Conservation (phyloP, 1,140 invertebrate species). For the Radopholus similis region DNA sequence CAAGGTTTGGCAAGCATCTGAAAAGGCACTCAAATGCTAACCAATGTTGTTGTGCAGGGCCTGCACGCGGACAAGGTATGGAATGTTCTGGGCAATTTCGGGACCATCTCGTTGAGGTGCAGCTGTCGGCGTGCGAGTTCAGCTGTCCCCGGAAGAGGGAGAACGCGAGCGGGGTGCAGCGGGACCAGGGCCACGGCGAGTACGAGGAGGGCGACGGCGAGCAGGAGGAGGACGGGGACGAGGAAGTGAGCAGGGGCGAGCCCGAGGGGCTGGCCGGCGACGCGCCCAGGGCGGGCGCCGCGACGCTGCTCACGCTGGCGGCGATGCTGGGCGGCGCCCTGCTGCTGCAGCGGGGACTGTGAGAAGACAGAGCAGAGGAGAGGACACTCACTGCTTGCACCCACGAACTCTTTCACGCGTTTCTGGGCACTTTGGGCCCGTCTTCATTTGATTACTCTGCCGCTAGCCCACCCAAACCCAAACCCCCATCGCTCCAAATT, state of each 20-base stretch:
- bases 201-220: slow-evolving; percentile 3
- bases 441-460: no score
- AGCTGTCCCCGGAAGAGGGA: slow-evolving; percentile 34
- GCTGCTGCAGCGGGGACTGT: not conserved
- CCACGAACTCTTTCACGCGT: no score
- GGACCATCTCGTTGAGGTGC: not conserved
- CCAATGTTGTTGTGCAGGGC: slow-evolving; percentile 32
- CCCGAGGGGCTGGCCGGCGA: not conserved
- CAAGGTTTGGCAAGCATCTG: slow-evolving; percentile 28
- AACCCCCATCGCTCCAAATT: no score
- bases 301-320: not conserved
- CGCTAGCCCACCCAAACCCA: no score
- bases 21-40: not conserved
- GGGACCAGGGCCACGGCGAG: not conserved
- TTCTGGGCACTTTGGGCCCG: no score
- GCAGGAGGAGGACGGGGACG: slow-evolving; percentile 14
- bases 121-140: slow-evolving; percentile 44
- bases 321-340: not conserved
- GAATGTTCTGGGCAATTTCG: no score
- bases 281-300: not conserved
- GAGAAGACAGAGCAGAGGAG: not conserved
- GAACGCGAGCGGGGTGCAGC: slow-evolving; percentile 14
- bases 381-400: slow-evolving; percentile 1
- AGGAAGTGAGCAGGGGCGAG: slow-evolving; percentile 6
- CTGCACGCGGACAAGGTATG: slow-evolving; percentile 56